Base-by-base conservation (phyloP, 2,888 invertebrate species). In the Tachystola acroxantha region DNA sequence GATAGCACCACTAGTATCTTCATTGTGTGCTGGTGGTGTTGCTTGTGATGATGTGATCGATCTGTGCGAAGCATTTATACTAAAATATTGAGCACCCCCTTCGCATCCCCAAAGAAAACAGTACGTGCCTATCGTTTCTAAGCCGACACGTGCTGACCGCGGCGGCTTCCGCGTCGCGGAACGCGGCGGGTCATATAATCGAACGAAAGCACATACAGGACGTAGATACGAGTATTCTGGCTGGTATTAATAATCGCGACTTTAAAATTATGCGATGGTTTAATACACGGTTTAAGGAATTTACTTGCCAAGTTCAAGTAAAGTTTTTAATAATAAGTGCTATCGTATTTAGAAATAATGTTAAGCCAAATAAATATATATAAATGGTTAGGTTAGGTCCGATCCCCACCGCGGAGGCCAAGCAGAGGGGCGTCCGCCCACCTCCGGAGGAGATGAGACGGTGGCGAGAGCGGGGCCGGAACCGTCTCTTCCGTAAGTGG, bases 1-100 rank as follows among this genome's bases (percentile, higher is more conserved):
- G 65, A 67, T 42, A 85, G 53, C 57, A 76, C 67, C 50, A 78
- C 53, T 50, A 78, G 48, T 52, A 68, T 73, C 79, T 79, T 80
- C 84, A 84, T 85, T 48, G 66, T 78, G 63, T 52, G 59, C 46
- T 48, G 46, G 46, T 53, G 57, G 46, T 51, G 48, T 32, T 48
- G 49, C 42, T 57, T 65, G 57, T 81, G 79, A 73, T 79, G 57
- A 43, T 59, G 48, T 43, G 42, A 51, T 43, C 35, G 42, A 46
- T 45, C 22, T 36, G 45, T 36, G 34, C 40, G 33, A 37, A 44
- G 51, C 53, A 62, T 84, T 80, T 85, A 85, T 85, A 85, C 70
- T 65, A 56, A 66, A 52, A 34, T 48, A 43, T 42, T 10, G 46
- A 51, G 45, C 51, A 47, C 46, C 40, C 42, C 42, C 42, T 43